Conservation (phyloP, 2,113 vertebrate genomes). For the Ploceus nigricollis region DNA sequence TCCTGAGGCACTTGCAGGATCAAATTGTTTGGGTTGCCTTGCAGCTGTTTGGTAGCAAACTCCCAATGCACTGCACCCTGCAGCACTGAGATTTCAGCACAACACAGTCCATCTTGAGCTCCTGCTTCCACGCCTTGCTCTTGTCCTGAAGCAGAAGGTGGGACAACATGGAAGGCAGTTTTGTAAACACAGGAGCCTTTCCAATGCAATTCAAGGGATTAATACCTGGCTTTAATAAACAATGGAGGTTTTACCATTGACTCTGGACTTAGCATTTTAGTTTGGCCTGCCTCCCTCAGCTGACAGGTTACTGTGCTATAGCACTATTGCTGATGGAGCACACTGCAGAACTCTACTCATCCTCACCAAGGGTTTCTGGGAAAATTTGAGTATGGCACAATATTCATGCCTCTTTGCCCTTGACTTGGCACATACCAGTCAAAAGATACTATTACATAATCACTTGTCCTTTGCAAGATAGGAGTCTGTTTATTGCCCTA, state of each 20-base stretch:
- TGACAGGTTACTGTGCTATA: not conserved
- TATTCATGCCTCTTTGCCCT: not conserved
- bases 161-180: not conserved
- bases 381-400: not conserved
- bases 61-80: rapidly evolving
- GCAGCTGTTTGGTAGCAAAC: not conserved
- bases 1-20: not conserved
- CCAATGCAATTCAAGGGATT: not conserved
- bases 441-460: not conserved
- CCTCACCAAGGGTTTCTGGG: not conserved
- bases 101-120: rapidly evolving
- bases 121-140: not conserved
- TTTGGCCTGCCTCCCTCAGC: not conserved
- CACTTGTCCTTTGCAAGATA: not conserved
- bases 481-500: not conserved
- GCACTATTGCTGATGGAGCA: not conserved
- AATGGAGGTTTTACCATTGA: not conserved
- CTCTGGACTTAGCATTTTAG: not conserved
- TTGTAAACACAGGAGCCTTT: not conserved
- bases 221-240: not conserved
- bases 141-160: not conserved
- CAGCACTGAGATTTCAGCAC: not conserved
- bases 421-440: not conserved
- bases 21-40: not conserved
- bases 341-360: not conserved